Evolutionary conservation across 1,140 invertebrate genomes (phyloP).

Genomic region (Cyclina sinensis): DNA sequence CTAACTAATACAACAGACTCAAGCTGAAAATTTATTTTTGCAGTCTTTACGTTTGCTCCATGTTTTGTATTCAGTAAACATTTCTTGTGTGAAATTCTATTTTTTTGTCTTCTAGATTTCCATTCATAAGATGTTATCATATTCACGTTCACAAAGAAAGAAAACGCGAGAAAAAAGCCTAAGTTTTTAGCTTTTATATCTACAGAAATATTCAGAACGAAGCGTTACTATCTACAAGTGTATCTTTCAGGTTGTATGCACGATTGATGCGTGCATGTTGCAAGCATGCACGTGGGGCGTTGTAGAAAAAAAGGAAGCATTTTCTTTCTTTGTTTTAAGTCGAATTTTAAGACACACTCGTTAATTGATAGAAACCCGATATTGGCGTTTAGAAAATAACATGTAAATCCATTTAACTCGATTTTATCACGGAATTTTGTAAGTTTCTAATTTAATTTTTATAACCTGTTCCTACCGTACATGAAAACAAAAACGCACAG

Average conservation of each 20-base stretch:
- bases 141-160: neutral
- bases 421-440: no score
- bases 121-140: constrained; percentile 1
- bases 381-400: neutral
- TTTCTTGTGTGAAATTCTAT: no score
- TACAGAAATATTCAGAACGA: constrained; percentile 23
- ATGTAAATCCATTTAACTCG: no score
- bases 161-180: neutral
- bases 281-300: constrained; percentile 25
- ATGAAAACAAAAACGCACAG: no score
- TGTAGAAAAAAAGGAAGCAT: neutral
- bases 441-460: no score
- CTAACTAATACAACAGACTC: no score
- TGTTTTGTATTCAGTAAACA: no score
- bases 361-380: neutral
- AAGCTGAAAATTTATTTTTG: no score
- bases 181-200: neutral
- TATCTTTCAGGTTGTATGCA: constrained; percentile 38
- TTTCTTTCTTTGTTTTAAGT: constrained; percentile 28
- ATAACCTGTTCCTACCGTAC: no score
- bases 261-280: constrained; percentile 29
- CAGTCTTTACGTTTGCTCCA: no score
- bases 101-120: neutral
- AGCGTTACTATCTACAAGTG: constrained; percentile 12
- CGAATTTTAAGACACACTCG: neutral